Evolutionary conservation across 1,140 invertebrate species (phyloP).

Genomic region (Leptinotarsa texana): DNA sequence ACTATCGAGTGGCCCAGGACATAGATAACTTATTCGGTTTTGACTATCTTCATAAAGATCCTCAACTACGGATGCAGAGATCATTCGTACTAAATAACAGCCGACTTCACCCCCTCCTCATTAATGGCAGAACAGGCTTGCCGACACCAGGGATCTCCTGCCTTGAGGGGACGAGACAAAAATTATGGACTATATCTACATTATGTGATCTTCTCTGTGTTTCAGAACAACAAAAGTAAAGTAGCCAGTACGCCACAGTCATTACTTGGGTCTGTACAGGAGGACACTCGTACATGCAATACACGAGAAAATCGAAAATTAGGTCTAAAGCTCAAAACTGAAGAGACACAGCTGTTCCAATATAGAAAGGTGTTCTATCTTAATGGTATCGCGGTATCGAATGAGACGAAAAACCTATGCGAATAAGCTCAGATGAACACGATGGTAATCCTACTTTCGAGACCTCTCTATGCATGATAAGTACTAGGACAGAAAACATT

Average conservation of each 20-base stretch:
- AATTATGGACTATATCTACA: background rate
- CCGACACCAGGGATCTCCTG: background rate
- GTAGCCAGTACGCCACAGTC: background rate
- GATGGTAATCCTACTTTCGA: background rate
- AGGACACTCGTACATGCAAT: too few relatives aligned
- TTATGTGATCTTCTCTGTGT: background rate
- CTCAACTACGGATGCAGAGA: background rate
- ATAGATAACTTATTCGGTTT: background rate
- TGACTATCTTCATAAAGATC: background rate
- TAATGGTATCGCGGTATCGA: background rate
- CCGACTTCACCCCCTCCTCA: background rate
- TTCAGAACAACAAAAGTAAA: background rate
- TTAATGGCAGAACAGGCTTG: background rate
- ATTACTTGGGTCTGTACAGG: background rate
- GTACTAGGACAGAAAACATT: too few relatives aligned
- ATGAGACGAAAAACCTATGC: background rate
- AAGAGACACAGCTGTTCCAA: background rate
- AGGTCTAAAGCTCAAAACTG: background rate
- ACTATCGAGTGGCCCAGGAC: conserved; percentile 21
- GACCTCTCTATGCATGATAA: too few relatives aligned
- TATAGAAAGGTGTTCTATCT: background rate
- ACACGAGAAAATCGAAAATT: too few relatives aligned
- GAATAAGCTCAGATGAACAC: background rate
- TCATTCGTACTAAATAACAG: background rate
- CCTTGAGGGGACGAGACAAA: background rate